phyloP scores from a whole-genome alignment of 2,797 vertebrate genomes.

The Simalia tracyae region DNA sequence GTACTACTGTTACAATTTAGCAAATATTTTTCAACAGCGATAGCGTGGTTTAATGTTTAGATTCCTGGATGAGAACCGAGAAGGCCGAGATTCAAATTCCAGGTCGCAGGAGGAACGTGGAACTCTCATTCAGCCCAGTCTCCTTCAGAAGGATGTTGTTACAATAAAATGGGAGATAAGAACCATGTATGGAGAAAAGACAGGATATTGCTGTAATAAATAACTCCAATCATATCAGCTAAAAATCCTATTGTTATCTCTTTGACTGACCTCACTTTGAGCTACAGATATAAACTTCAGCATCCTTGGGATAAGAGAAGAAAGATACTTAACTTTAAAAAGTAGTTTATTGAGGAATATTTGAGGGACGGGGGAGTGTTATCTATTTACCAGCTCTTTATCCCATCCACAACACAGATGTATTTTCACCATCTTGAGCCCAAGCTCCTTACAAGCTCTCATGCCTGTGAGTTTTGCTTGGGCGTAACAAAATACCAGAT shows the following conservation, averaged over 20 bases:
- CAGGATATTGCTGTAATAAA: neutral
- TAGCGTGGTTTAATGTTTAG: neutral
- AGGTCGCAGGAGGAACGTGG: neutral
- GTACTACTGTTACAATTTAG: neutral
- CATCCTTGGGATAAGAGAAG: neutral
- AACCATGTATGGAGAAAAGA: neutral
- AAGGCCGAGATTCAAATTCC: neutral
- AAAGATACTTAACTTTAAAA: conserved; percentile 26
- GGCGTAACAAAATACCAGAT: conserved; percentile 62
- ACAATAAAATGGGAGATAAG: neutral
- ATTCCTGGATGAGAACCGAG: too few relatives aligned
- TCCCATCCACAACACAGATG: neutral
- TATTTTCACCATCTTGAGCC: neutral
- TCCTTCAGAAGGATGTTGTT: neutral
- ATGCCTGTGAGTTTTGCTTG: conserved; percentile 62
- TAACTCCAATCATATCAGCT: neutral
- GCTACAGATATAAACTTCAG: neutral
- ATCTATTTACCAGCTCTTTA: neutral
- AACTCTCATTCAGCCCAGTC: neutral
- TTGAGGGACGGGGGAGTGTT: neutral
- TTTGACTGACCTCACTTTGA: neutral
- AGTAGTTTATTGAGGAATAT: conserved; percentile 21
- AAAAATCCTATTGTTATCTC: neutral
- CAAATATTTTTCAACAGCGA: neutral
- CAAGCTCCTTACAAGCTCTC: conserved; percentile 38